Evolutionary conservation across 2,113 vertebrate genomes (phyloP), one percentile per base, ranked within the genome.

Genomic region (Symphodus melops): DNA sequence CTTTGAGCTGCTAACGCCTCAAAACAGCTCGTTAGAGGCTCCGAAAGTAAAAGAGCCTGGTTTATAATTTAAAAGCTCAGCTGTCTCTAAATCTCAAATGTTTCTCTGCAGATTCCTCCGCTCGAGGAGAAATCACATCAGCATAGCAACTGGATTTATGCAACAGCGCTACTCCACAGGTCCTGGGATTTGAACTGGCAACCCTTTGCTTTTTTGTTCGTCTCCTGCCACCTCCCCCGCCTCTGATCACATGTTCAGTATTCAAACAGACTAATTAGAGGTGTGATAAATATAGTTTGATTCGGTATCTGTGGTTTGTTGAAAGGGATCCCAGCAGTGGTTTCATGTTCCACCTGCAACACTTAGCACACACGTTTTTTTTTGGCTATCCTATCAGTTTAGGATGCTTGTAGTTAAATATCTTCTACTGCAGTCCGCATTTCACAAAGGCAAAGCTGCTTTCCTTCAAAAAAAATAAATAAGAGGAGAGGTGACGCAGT

Each of bases 251-350:
- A 56, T 67, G 46, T 36, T 25, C 44, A 28, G 68, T 14, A 20
- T 54, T 79, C 46, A 68, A 63, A 52, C 58, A 44, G 72, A 61
- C 68, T 57, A 61, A 80, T 72, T 68, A 78, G 60, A 54, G 46
- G 41, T 44, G 65, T n/a, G 72, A 68, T 82, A 70, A 62, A 76
- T 79, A 63, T 52, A 46, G 70, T 44, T 36, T 46, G 48, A 2
- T 37, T 57, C 20, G 1, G 23, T 63, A 17, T 79, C 49, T 17
- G 52, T 13, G 51, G 59, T 55, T 8, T 8, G 37, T n/a, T 46
- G 55, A 65, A 72, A 69, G 52, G 52, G 23, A 71, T 66, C 61
- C 11, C 1, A 0, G 48, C 1, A 21, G 12, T 2, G 39, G 70
- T 61, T 68, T 69, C n/a, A 21, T 49, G 11, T 6, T 53, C 56